A percentile compares a stretch with the other conserved stretches of the same genome.
Evolutionary conservation across 2,888 invertebrate species (phyloP).

Genomic region (Drosophila mimica): DNA sequence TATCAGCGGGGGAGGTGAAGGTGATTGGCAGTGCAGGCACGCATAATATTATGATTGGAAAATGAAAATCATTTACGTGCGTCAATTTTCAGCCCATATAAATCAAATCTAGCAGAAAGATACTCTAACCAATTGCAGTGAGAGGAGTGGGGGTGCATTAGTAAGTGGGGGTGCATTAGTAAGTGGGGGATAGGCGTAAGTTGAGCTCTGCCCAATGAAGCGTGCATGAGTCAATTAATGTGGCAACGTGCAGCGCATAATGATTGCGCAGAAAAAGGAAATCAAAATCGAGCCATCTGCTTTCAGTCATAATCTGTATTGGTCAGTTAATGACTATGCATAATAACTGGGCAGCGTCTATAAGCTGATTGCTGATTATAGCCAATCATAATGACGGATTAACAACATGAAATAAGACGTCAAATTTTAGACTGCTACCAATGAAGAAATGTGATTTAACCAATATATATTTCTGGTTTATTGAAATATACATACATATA

Average conservation of each 20-base stretch:
- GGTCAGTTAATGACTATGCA: slow-evolving; percentile 44
- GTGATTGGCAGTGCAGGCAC: slow-evolving; percentile 71
- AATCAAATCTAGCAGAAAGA: slow-evolving; percentile 69
- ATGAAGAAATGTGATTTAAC: not conserved
- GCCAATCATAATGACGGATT: not conserved
- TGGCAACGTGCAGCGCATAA: slow-evolving; percentile 67
- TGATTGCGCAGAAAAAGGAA: slow-evolving; percentile 31
- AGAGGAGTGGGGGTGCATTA: not conserved
- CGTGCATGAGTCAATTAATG: slow-evolving; percentile 68
- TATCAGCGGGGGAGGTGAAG: slow-evolving; percentile 34
- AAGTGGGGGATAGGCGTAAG: not conserved
- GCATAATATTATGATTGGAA: slow-evolving; percentile 79
- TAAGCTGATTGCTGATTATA: slow-evolving; percentile 20
- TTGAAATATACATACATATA: not conserved
- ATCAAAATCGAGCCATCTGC: slow-evolving; percentile 45
- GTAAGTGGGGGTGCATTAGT: not conserved
- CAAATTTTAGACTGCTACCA: not conserved
- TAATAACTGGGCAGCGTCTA: not conserved
- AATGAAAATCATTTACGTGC: slow-evolving; percentile 80
- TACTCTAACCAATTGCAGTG: slow-evolving; percentile 17
- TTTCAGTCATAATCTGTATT: slow-evolving; percentile 27
- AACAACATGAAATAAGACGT: not conserved
- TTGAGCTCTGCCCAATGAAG: slow-evolving; percentile 30
- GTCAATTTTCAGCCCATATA: slow-evolving; percentile 73
- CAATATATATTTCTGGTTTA: not conserved